These are phyloP conservation scores for Sericinus montela DNA, from an alignment of 2,888 invertebrate species.

Conservation along the genomic window DNA sequence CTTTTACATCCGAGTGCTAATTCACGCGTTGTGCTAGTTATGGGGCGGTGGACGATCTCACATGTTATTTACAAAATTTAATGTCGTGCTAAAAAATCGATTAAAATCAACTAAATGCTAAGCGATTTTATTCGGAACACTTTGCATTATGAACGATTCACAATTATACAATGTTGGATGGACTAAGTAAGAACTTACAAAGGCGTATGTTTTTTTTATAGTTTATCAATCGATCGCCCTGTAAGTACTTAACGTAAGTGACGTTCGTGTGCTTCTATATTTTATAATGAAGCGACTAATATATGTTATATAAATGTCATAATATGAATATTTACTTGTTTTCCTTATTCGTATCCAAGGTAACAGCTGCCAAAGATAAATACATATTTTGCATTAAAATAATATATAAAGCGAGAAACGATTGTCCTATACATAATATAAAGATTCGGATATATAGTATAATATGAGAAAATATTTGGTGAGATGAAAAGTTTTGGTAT, in stretches of 20 bases:
- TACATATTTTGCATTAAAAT: conserved; percentile 45
- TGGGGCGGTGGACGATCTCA: conserved; percentile 28
- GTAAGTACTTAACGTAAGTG: conserved; percentile 31
- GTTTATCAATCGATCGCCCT: background rate
- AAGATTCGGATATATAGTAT: conserved; percentile 1
- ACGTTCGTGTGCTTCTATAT: conserved; percentile 26
- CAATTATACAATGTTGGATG: conserved; percentile 20
- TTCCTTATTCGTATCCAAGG: conserved; percentile 64
- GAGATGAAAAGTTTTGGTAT: background rate
- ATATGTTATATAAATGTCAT: conserved; percentile 48
- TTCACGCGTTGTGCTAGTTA: conserved; percentile 42
- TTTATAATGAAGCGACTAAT: conserved; percentile 52
- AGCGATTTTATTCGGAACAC: conserved; percentile 21
- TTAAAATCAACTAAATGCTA: conserved; percentile 27
- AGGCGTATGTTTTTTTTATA: background rate
- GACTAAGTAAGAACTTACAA: conserved; percentile 22
- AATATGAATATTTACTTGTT: conserved; percentile 64
- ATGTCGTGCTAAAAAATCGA: conserved; percentile 30
- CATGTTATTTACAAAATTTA: conserved; percentile 46
- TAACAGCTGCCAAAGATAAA: conserved; percentile 65
- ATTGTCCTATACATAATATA: conserved; percentile 8
- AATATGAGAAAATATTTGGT: background rate
- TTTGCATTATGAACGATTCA: background rate
- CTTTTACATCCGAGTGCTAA: conserved; percentile 39
- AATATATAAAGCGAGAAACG: conserved; percentile 25